phyloP scores from a whole-genome alignment of 2,888 invertebrate genomes.

The Tetragnatha montana region DNA sequence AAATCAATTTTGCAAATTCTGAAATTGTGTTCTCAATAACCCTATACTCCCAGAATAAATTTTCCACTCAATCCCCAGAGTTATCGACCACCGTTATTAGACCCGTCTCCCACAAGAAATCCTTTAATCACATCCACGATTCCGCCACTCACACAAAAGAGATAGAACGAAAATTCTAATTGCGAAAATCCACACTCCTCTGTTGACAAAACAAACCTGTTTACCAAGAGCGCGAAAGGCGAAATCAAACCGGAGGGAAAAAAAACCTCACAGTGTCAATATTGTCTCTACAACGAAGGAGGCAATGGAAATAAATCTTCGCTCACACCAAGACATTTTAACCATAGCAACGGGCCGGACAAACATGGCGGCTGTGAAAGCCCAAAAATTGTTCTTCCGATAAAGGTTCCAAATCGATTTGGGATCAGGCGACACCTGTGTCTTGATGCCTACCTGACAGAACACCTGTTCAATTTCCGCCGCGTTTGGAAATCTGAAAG shows the following conservation, averaged over 20 bases:
- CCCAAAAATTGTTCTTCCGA: conserved; percentile 58
- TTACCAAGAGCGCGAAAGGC: not conserved
- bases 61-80: no score
- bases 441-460: conserved; percentile 30
- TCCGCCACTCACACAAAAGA: not conserved
- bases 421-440: conserved; percentile 15
- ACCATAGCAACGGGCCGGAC: conserved; percentile 66
- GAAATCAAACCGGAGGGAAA: not conserved
- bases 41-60: no score
- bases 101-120: not conserved
- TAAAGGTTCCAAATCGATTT: conserved; percentile 44
- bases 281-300: not conserved
- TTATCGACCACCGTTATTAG: no score
- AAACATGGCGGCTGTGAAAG: conserved; percentile 31
- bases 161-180: not conserved
- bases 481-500: not conserved
- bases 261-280: not conserved
- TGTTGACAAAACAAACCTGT: not conserved
- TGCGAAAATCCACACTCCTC: not conserved
- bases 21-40: no score
- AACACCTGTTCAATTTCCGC: conserved; percentile 43
- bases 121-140: not conserved
- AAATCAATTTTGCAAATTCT: no score
- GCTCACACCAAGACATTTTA: conserved; percentile 32
- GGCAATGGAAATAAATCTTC: conserved; percentile 51